phyloP scores from a whole-genome alignment of 1,140 invertebrate genomes.

The Caenorhabditis latens region DNA sequence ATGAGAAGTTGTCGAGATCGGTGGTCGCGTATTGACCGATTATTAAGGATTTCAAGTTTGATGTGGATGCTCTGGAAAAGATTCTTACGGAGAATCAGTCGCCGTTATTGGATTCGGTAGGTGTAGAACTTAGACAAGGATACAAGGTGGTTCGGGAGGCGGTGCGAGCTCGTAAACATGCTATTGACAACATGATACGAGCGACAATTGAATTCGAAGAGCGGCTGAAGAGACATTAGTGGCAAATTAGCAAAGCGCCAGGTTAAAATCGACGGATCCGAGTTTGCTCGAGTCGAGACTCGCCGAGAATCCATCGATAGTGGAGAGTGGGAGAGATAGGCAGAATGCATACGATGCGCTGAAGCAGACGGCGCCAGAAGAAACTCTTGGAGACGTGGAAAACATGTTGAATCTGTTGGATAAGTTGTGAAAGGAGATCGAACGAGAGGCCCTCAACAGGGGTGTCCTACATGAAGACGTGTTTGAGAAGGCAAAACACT shows the following conservation, averaged over 20 bases:
- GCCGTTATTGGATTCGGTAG: slow-evolving; percentile 84
- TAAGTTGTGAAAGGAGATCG: slow-evolving; percentile 92
- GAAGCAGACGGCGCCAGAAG: slow-evolving; percentile 89
- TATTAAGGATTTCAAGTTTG: slow-evolving; percentile 95
- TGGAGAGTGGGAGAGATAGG: slow-evolving; percentile 91
- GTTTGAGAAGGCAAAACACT: slow-evolving; percentile 88
- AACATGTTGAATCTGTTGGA: slow-evolving; percentile 92
- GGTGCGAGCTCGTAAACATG: slow-evolving; percentile 89
- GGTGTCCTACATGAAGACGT: slow-evolving; percentile 88
- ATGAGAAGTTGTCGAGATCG: slow-evolving; percentile 81
- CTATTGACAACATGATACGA: slow-evolving; percentile 89
- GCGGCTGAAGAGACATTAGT: slow-evolving; percentile 87
- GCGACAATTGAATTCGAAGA: slow-evolving; percentile 80
- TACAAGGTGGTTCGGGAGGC: slow-evolving; percentile 85
- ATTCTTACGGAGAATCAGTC: slow-evolving; percentile 90
- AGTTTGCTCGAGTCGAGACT: slow-evolving; percentile 27
- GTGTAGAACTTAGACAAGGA: slow-evolving; percentile 88
- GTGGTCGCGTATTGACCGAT: slow-evolving; percentile 93
- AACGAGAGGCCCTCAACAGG: slow-evolving; percentile 86
- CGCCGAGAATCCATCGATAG: slow-evolving; percentile 80
- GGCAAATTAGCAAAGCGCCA: slow-evolving; percentile 85
- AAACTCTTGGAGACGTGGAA: slow-evolving; percentile 85
- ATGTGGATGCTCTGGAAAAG: slow-evolving; percentile 87
- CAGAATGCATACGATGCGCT: slow-evolving; percentile 92
- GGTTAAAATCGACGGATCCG: slow-evolving; percentile 54